Conservation (phyloP, 2,113 vertebrate genomes). For the Myotis brandtii region DNA sequence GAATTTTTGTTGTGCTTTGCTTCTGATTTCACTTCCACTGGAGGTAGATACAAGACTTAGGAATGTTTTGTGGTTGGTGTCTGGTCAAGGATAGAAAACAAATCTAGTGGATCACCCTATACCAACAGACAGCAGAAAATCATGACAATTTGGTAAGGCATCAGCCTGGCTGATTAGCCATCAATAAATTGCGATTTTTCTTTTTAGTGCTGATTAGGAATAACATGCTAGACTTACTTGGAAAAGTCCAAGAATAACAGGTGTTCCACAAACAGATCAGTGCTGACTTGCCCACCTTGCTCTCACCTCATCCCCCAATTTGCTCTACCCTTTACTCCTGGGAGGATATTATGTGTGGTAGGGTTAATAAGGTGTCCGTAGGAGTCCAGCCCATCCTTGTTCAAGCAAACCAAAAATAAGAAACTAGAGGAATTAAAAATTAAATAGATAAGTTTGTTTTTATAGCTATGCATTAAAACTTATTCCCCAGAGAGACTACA, state of each 20-base stretch:
- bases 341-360: background rate
- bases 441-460: background rate
- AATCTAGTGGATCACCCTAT: background rate
- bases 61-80: background rate
- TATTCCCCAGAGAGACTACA: background rate
- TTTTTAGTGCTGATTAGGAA: background rate
- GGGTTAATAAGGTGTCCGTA: background rate
- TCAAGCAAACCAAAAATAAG: background rate
- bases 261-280: background rate
- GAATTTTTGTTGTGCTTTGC: background rate
- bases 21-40: background rate
- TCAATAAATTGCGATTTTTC: background rate
- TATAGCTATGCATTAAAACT: background rate
- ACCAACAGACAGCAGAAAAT: background rate
- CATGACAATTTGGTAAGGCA: background rate
- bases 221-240: background rate
- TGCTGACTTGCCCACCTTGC: background rate
- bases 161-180: background rate
- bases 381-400: background rate
- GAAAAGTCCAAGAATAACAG: background rate
- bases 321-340: background rate
- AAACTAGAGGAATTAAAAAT: background rate
- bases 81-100: background rate
- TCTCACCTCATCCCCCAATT: background rate
- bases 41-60: background rate